Conservation (phyloP, 2,797 vertebrate genomes). For the Lophius americanus region DNA sequence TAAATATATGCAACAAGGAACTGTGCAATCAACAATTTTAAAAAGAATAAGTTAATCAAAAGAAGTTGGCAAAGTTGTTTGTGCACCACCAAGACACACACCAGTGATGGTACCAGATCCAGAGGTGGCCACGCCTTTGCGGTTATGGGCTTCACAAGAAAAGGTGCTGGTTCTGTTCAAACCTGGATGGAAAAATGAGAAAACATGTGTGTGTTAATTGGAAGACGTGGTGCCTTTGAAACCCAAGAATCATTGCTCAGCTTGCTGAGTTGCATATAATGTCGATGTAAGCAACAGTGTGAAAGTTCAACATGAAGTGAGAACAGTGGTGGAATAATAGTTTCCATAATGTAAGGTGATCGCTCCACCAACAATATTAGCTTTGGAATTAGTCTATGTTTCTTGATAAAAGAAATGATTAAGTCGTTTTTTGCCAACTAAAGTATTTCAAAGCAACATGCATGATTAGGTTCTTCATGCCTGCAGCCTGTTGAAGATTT, state of each 20-base stretch:
- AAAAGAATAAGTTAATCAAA: background rate
- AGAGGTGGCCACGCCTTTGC: constrained; percentile 89
- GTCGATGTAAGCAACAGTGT: constrained; percentile 6
- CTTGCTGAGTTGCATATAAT: constrained; percentile 25
- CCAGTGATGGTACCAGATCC: constrained; percentile 86
- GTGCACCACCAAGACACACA: constrained; percentile 53
- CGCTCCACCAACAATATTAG: constrained; percentile 10
- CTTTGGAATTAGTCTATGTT: constrained; percentile 1
- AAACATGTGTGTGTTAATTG: constrained; percentile 19
- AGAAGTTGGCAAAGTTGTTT: background rate
- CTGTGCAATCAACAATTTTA: background rate
- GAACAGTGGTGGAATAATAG: constrained; percentile 11
- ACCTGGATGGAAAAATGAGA: constrained; percentile 69
- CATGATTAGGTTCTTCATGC: background rate
- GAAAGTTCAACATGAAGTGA: constrained; percentile 28
- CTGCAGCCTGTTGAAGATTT: background rate
- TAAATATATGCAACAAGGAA: background rate
- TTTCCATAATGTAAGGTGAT: constrained; percentile 30
- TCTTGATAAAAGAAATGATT: constrained; percentile 1
- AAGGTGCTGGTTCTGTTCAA: constrained; percentile 88
- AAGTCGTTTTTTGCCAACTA: background rate
- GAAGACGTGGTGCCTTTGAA: background rate
- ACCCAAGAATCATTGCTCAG: constrained; percentile 22
- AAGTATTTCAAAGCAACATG: background rate
- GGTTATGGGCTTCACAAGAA: constrained; percentile 91